These are phyloP conservation scores for Dryobotodes eremita DNA, from an alignment of 2,888 invertebrate genomes.

Conservation along the genomic window DNA sequence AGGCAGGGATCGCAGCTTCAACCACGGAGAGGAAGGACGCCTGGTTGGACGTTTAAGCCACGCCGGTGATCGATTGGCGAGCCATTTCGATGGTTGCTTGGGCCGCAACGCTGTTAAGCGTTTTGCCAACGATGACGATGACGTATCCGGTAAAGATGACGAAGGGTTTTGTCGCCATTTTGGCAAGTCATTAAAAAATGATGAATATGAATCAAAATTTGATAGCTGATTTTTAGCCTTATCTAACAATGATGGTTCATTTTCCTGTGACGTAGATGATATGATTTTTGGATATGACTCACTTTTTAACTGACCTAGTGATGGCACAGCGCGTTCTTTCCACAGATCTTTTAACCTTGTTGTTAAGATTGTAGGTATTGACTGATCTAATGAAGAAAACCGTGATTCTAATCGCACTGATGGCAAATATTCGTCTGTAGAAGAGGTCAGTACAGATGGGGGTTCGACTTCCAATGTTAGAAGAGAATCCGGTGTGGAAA, in stretches of 20 bases:
- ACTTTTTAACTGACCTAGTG: slow-evolving; percentile 2
- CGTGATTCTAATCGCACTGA: slow-evolving; percentile 26
- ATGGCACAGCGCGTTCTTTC: neutral
- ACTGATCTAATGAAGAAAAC: slow-evolving; percentile 17
- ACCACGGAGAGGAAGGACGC: slow-evolving; percentile 7
- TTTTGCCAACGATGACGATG: slow-evolving; percentile 11
- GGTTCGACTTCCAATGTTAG: neutral
- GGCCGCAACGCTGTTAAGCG: slow-evolving; percentile 2
- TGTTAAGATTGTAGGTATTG: neutral
- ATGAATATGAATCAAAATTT: slow-evolving; percentile 5
- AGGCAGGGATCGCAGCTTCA: neutral
- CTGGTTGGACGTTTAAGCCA: slow-evolving; percentile 25
- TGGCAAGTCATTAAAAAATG: neutral
- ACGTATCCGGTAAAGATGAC: neutral
- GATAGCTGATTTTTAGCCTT: neutral
- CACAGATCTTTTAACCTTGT: slow-evolving; percentile 3
- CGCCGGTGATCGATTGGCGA: slow-evolving; percentile 21
- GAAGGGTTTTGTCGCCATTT: slow-evolving; percentile 8
- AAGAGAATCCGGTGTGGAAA: neutral
- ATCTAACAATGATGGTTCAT: neutral
- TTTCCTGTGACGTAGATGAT: neutral
- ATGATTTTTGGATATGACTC: neutral
- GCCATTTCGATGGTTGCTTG: neutral
- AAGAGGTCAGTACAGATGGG: neutral
- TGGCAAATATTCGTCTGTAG: slow-evolving; percentile 12